Conservation (phyloP, 1,140 invertebrate genomes). For the Acyrthosiphon pisum region DNA sequence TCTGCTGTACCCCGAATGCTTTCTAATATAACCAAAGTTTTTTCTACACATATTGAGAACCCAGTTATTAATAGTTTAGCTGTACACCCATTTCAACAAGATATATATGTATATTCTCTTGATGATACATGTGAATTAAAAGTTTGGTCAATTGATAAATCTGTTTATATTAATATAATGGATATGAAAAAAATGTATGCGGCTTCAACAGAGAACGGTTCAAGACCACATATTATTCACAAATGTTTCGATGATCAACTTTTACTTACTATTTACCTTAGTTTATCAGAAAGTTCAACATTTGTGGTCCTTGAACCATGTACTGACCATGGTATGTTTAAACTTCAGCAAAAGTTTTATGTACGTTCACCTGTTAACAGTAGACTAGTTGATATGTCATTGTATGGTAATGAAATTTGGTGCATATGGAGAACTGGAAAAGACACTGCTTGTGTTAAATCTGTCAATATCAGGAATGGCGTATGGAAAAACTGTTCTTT, state of each 20-base stretch:
- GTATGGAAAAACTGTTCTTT: slow-evolving; percentile 44
- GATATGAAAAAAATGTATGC: slow-evolving; percentile 54
- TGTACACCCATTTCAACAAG: slow-evolving; percentile 52
- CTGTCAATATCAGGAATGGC: slow-evolving; percentile 31
- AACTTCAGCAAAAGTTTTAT: slow-evolving; percentile 51
- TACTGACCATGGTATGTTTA: slow-evolving; percentile 43
- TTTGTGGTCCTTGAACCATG: slow-evolving; percentile 52
- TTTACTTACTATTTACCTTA: slow-evolving; percentile 49
- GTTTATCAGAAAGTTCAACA: slow-evolving; percentile 46
- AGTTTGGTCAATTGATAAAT: slow-evolving; percentile 55
- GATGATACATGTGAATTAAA: slow-evolving; percentile 52
- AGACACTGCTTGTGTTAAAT: slow-evolving; percentile 38
- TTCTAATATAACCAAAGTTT: slow-evolving; percentile 55
- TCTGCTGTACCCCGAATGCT: slow-evolving; percentile 52
- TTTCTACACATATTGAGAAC: slow-evolving; percentile 51
- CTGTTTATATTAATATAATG: slow-evolving; percentile 51
- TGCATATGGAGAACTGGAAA: slow-evolving; percentile 56
- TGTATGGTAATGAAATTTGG: slow-evolving; percentile 46
- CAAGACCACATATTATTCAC: slow-evolving; percentile 54
- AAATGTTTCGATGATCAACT: slow-evolving; percentile 44
- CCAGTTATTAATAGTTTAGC: slow-evolving; percentile 55
- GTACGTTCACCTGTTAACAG: neutral
- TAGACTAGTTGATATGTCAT: slow-evolving; percentile 53
- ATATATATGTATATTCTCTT: slow-evolving; percentile 50
- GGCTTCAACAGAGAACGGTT: slow-evolving; percentile 33